Base-by-base conservation (phyloP, 2,113 vertebrate species). In the Periophthalmus modestus region DNA sequence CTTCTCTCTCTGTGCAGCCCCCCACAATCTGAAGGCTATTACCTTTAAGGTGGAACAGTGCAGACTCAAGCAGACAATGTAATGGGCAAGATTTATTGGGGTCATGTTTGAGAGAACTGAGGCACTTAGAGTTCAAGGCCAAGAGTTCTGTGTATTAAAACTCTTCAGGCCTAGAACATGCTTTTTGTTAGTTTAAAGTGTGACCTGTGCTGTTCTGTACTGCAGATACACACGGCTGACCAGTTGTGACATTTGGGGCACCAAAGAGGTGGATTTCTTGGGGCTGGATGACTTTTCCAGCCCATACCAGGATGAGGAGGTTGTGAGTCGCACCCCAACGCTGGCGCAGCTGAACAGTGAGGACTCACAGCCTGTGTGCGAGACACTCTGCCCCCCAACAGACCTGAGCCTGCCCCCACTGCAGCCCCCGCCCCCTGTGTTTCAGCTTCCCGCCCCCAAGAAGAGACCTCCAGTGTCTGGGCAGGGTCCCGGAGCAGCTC, bases 241-340 rank as follows among this genome's bases (percentile, higher is more conserved):
- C 90, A 99, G 95, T 94, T 99, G 95, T 93, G 97, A 98, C 89
- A 99, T 99, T 92, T 99, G 97, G 98, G 97, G 98, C 88, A 98
- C 96, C 88, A 99, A 98, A 93, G 98, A 99, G 92, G 97, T 97
- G 85, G 98, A 99, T 91, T 98, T 99, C 80, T 89, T 99, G 82
- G 98, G 98, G 77, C 86, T 99, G 18, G 98, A 99, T 89, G 97
- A 99, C 76, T 97, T 98, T 83, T 98, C 97, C 68, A 98, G 97
- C 87, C 98, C 98, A 0, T 99, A 99, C 88, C 98, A 99, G 89
- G 97, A 99, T 18, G 97, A 98, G 90, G 97, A 99, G 68, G 97
- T 98, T 80, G 98, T 99, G 69, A 93, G 97, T 82, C 96, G 92
- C 90, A 99, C 98, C 9, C 98, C 98, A 0, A 99, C 98, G 0